These are phyloP conservation scores for Aspidiotus destructor DNA, from an alignment of 2,888 invertebrate genomes.

Conservation along the genomic window DNA sequence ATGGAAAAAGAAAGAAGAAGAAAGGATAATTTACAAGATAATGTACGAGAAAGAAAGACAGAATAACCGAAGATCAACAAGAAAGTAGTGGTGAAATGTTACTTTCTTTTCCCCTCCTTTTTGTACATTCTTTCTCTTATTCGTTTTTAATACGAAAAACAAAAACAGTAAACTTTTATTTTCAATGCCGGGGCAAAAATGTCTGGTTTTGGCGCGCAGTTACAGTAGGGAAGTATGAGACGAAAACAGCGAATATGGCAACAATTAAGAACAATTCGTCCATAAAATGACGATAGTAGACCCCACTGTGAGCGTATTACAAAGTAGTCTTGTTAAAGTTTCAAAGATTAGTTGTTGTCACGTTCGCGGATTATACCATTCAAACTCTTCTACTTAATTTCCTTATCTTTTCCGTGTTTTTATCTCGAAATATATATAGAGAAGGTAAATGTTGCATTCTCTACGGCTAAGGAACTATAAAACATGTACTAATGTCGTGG, in stretches of 20 bases:
- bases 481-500: too few relatives aligned
- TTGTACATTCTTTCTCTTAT: background rate
- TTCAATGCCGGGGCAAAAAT: background rate
- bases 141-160: background rate
- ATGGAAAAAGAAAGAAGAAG: too few relatives aligned
- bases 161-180: slow-evolving; percentile 1
- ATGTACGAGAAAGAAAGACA: too few relatives aligned
- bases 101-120: background rate
- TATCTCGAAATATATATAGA: slow-evolving; percentile 7
- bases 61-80: too few relatives aligned
- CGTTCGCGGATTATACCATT: slow-evolving; percentile 26
- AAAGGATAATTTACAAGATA: too few relatives aligned
- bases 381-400: slow-evolving; percentile 17
- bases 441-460: too few relatives aligned
- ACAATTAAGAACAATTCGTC: slow-evolving; percentile 8
- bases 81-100: too few relatives aligned
- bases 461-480: too few relatives aligned
- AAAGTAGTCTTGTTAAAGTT: slow-evolving; percentile 22
- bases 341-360: slow-evolving; percentile 31
- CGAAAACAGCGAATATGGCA: background rate
- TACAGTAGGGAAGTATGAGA: background rate
- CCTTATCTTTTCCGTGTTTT: slow-evolving; percentile 29
- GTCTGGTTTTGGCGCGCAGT: background rate
- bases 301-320: slow-evolving; percentile 14
- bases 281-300: slow-evolving; percentile 16